phyloP scores from a whole-genome alignment of 2,113 vertebrate genomes.

The Cichladusa arquata region DNA sequence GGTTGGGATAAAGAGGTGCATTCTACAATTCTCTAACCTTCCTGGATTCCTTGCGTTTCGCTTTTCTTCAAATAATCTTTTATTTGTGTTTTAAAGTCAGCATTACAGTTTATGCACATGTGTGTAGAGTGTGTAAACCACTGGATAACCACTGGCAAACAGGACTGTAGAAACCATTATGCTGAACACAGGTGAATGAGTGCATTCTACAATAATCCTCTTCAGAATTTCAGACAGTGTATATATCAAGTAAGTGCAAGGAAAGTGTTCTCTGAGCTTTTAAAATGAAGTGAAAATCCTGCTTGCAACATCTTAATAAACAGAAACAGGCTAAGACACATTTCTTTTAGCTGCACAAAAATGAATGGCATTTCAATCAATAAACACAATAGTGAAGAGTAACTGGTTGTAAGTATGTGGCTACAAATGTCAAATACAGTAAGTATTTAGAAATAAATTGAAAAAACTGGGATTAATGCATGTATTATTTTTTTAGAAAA shows the following conservation, averaged over 20 bases:
- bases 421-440: conserved; percentile 54
- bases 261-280: conserved; percentile 30
- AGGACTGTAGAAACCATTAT: not conserved
- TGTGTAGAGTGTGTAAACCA: not conserved
- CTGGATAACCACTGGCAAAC: conserved; percentile 12
- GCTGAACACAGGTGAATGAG: not conserved
- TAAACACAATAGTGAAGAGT: conserved; percentile 53
- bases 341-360: conserved; percentile 63
- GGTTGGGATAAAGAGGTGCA: not conserved
- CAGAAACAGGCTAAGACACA: conserved; percentile 19
- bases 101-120: not conserved
- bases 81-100: not conserved
- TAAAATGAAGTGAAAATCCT: conserved; percentile 62
- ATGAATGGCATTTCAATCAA: conserved; percentile 69
- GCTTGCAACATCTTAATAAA: conserved; percentile 66
- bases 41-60: accelerated
- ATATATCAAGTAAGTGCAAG: conserved; percentile 15
- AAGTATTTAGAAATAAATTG: conserved; percentile 31
- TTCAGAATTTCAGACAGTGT: conserved; percentile 12
- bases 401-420: not conserved
- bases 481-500: conserved; percentile 59
- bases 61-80: not conserved
- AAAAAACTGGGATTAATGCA: conserved; percentile 19
- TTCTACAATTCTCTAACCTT: not conserved
- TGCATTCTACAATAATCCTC: not conserved